Percentiles rank a stretch among this genome's conserved stretches.
These are phyloP conservation scores for Macaca fascicularis DNA, from an alignment of 2,113 vertebrate genomes.

Conservation along the genomic window DNA sequence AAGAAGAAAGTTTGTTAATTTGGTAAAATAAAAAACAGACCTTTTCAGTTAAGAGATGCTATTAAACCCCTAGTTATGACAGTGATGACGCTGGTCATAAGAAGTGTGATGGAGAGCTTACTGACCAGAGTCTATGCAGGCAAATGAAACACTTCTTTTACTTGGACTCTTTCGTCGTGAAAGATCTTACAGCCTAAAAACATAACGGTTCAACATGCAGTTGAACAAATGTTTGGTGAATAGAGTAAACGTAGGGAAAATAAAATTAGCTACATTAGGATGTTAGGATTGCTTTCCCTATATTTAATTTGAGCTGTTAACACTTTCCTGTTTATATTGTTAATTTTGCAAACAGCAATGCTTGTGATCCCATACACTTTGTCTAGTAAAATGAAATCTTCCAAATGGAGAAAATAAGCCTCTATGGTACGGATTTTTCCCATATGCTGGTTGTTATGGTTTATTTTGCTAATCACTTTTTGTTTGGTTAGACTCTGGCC, in stretches of 20 bases:
- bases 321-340: constrained; percentile 39
- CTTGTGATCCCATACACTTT: neutral
- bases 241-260: neutral
- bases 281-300: neutral
- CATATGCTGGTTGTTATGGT: neutral
- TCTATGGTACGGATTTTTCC: neutral
- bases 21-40: constrained; percentile 37
- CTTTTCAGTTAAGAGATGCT: neutral
- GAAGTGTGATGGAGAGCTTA: neutral
- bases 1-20: constrained; percentile 17
- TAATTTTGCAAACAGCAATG: constrained; percentile 27
- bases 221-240: neutral
- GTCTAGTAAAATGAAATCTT: constrained; percentile 33
- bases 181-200: neutral
- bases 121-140: neutral
- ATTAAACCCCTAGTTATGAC: neutral
- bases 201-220: neutral
- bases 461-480: constrained; percentile 9
- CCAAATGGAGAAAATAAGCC: neutral
- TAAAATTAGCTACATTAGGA: constrained; percentile 34
- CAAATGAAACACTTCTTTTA: neutral
- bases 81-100: neutral
- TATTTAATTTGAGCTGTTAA: neutral
- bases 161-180: neutral
- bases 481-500: constrained; percentile 4